Percentiles rank a stretch among this genome's conserved stretches.
These are phyloP conservation scores for Tipula lateralis DNA, from an alignment of 2,888 invertebrate genomes.

Conservation along the genomic window DNA sequence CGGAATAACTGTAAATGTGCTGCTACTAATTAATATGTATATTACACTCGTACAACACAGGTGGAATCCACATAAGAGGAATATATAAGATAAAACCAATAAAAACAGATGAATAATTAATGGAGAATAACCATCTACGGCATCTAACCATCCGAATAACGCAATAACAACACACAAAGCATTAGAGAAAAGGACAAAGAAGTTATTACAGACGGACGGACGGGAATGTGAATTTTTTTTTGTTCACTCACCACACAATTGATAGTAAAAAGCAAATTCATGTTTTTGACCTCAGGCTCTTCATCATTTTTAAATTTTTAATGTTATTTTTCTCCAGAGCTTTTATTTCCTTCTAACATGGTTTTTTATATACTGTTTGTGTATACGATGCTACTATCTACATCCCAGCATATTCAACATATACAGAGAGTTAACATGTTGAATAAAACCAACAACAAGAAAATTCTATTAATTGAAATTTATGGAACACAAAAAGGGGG, in stretches of 20 bases:
- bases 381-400: background rate
- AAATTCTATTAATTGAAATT: constrained; percentile 7
- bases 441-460: background rate
- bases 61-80: background rate
- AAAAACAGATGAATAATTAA: constrained; percentile 11
- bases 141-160: background rate
- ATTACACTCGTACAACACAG: background rate
- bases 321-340: constrained; percentile 5
- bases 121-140: background rate
- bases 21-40: background rate
- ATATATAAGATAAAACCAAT: background rate
- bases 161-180: background rate
- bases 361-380: background rate
- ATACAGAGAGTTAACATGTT: background rate
- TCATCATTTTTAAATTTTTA: constrained; percentile 24
- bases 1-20: background rate
- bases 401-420: background rate
- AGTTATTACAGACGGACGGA: background rate
- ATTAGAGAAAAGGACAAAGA: constrained; percentile 19
- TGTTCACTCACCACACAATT: background rate
- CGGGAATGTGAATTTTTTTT: background rate
- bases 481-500: background rate
- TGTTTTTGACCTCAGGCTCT: constrained; percentile 24
- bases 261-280: constrained; percentile 24
- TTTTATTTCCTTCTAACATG: background rate